These are phyloP conservation scores for Platycnemis pennipes DNA, from an alignment of 2,888 invertebrate genomes.

Conservation along the genomic window DNA sequence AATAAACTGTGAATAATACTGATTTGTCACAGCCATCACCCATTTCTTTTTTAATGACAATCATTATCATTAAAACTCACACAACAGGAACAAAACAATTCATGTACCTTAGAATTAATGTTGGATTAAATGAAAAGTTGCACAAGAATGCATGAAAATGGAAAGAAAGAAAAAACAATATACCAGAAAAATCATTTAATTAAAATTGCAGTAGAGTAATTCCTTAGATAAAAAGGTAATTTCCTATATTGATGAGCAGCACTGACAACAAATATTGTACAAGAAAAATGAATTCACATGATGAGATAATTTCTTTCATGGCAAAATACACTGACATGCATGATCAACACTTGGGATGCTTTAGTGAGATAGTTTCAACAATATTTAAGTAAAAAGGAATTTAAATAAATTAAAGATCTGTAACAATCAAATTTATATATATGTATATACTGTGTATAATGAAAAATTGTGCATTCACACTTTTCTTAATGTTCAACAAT, in stretches of 20 bases:
- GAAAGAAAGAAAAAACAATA: neutral
- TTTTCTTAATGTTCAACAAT: conserved; percentile 64
- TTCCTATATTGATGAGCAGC: conserved; percentile 63
- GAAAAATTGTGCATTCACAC: conserved; percentile 67
- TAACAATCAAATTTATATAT: conserved; percentile 65
- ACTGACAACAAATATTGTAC: conserved; percentile 67
- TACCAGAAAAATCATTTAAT: conserved; percentile 67
- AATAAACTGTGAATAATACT: too few relatives aligned
- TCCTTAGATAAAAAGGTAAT: conserved; percentile 67
- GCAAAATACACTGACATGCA: conserved; percentile 64
- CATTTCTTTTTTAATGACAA: too few relatives aligned
- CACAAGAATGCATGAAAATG: neutral
- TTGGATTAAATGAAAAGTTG: too few relatives aligned
- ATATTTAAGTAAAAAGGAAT: conserved; percentile 63
- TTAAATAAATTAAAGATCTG: conserved; percentile 66
- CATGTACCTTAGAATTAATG: too few relatives aligned
- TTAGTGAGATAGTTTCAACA: conserved; percentile 67
- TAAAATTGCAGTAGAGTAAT: conserved; percentile 63
- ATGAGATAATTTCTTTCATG: conserved; percentile 54
- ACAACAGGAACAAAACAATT: too few relatives aligned
- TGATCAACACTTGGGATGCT: conserved; percentile 58
- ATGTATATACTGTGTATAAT: conserved; percentile 66
- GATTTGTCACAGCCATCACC: too few relatives aligned
- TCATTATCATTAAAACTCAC: too few relatives aligned
- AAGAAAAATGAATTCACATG: conserved; percentile 62